Evolutionary conservation across 1,140 invertebrate species (phyloP).

Genomic region (Oncopeltus fasciatus): DNA sequence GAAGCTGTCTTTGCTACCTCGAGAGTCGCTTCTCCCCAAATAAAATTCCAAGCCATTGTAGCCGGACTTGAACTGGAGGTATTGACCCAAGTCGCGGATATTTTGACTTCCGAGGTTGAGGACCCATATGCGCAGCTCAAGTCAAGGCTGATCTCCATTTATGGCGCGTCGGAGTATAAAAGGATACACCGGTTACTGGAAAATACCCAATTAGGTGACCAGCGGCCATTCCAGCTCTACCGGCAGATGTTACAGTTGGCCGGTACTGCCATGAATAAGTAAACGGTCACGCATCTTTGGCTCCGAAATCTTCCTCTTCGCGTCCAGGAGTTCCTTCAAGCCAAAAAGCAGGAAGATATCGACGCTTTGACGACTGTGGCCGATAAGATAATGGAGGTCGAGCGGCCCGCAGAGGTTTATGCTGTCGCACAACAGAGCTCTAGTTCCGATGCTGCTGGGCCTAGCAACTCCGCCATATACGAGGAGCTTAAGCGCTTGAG

Average conservation of each 20-base stretch:
- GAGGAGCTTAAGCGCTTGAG: too few species aligned
- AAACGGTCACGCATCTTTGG: neutral
- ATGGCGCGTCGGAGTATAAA: neutral
- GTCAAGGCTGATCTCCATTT: neutral
- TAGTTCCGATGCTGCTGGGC: neutral
- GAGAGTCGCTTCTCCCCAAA: neutral
- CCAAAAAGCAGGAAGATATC: neutral
- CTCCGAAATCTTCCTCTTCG: neutral
- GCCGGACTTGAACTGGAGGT: neutral
- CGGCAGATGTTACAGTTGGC: neutral
- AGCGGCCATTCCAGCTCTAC: neutral
- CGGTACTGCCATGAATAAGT: neutral
- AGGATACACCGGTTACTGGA: neutral
- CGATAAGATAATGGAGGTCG: neutral
- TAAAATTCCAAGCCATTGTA: neutral
- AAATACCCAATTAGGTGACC: neutral
- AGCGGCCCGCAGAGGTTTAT: neutral
- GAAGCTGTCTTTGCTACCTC: neutral
- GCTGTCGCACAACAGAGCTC: neutral
- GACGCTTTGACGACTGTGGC: neutral
- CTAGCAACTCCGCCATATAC: neutral
- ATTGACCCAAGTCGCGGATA: neutral
- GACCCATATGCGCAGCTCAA: neutral
- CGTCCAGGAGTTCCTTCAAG: neutral
- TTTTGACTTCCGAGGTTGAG: neutral